A percentile compares a stretch with the other conserved stretches of the same genome.
phyloP scores from a whole-genome alignment of 2,797 vertebrate genomes.

The Dipus sagitta region DNA sequence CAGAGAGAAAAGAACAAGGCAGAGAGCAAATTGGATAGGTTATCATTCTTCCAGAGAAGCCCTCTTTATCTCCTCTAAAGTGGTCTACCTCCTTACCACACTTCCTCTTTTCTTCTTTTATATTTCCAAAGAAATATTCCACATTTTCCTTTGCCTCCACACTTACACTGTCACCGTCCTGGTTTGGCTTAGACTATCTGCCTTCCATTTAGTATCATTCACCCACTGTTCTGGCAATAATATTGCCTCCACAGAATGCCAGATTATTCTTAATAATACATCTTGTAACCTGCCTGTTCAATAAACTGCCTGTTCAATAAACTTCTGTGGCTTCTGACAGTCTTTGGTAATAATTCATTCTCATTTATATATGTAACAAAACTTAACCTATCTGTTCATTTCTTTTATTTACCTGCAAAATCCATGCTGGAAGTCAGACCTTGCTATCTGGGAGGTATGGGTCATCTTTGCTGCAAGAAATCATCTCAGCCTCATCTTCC shows the following conservation, averaged over 20 bases:
- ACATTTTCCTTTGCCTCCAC: background rate
- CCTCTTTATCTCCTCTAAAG: background rate
- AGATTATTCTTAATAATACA: no score
- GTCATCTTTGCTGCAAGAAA: background rate
- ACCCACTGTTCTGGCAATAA: background rate
- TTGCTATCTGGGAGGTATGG: background rate
- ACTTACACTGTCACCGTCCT: background rate
- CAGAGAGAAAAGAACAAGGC: background rate
- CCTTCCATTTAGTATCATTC: background rate
- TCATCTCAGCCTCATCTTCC: background rate
- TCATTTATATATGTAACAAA: background rate
- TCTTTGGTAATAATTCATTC: background rate
- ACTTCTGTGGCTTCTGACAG: background rate
- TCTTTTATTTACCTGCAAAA: background rate
- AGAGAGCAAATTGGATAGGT: background rate
- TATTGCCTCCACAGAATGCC: background rate
- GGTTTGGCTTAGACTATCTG: background rate
- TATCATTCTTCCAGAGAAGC: background rate
- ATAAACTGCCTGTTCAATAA: background rate
- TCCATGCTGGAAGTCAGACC: background rate
- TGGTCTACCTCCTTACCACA: background rate
- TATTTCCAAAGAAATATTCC: background rate
- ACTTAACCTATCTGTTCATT: background rate
- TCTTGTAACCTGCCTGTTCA: no score
- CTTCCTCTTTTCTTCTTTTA: background rate